Percentiles rank a stretch among this genome's conserved stretches.
Evolutionary conservation across 2,113 vertebrate species (phyloP).

Genomic region (Mionectes macconnelli): DNA sequence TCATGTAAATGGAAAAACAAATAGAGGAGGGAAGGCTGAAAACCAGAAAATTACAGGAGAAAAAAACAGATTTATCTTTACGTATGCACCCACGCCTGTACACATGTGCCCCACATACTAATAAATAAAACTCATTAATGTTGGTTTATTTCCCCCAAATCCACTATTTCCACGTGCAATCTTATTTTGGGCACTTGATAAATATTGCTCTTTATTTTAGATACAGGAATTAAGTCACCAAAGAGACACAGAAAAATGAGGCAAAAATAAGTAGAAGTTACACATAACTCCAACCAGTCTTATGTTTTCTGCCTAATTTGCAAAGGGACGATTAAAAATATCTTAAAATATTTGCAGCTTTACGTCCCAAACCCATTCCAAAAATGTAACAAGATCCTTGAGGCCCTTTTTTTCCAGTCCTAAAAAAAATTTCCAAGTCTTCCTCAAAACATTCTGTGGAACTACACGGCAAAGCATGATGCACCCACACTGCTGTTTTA

Average conservation of each 20-base stretch:
- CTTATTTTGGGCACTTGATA: background rate
- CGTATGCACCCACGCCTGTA: rapidly evolving
- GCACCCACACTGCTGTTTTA: background rate
- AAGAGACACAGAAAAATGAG: background rate
- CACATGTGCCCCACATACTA: background rate
- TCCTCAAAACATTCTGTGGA: background rate
- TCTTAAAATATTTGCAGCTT: background rate
- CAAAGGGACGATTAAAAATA: background rate
- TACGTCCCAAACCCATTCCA: background rate
- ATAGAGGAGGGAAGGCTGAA: background rate
- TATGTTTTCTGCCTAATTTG: background rate
- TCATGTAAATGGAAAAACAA: background rate
- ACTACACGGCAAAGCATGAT: background rate
- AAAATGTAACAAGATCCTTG: background rate
- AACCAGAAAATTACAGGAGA: background rate
- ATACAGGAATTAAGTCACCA: background rate
- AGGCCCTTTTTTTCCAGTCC: background rate
- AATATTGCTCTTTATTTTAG: background rate
- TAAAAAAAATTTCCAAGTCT: background rate
- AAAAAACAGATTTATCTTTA: background rate
- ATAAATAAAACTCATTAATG: background rate
- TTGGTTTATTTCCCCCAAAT: background rate
- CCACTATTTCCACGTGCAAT: background rate
- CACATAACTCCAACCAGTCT: background rate
- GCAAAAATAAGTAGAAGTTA: background rate